phyloP scores from a whole-genome alignment of 2,113 vertebrate species.

The Hydrolagus affinis region DNA sequence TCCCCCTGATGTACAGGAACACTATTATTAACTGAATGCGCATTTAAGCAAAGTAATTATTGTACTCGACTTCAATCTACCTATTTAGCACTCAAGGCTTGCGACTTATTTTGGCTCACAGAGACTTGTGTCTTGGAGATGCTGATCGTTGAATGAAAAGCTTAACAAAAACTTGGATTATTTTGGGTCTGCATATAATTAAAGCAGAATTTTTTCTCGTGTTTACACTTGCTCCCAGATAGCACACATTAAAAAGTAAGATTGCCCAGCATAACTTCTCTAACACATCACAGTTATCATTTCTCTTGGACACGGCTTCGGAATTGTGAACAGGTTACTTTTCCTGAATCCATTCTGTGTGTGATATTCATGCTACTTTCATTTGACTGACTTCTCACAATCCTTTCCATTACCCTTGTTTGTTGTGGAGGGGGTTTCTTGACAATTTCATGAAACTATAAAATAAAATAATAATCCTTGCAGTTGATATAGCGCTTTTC shows the following conservation, averaged over 20 bases:
- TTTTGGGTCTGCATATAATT: neutral
- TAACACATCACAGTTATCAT: neutral
- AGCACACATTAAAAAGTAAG: neutral
- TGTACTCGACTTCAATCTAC: too few species aligned
- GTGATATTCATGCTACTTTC: neutral
- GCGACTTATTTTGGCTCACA: too few species aligned
- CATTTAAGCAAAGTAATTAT: too few species aligned
- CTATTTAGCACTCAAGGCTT: too few species aligned
- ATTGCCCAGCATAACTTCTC: neutral
- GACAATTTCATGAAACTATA: neutral
- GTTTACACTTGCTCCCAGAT: neutral
- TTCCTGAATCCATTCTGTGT: neutral
- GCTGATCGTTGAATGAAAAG: too few species aligned
- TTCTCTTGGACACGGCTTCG: neutral
- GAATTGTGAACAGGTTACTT: neutral
- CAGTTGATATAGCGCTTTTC: too few species aligned
- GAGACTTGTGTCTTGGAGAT: too few species aligned
- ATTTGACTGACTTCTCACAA: neutral
- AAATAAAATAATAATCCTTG: too few species aligned
- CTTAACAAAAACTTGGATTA: neutral
- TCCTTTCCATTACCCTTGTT: neutral
- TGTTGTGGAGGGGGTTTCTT: neutral
- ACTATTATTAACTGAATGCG: too few species aligned
- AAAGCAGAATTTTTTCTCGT: neutral
- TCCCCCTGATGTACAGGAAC: too few species aligned